A percentile compares a stretch with the other conserved stretches of the same genome.
Conservation (phyloP, 35 echinoderm and acorn worm genomes). For the Lytechinus variegatus region DNA sequence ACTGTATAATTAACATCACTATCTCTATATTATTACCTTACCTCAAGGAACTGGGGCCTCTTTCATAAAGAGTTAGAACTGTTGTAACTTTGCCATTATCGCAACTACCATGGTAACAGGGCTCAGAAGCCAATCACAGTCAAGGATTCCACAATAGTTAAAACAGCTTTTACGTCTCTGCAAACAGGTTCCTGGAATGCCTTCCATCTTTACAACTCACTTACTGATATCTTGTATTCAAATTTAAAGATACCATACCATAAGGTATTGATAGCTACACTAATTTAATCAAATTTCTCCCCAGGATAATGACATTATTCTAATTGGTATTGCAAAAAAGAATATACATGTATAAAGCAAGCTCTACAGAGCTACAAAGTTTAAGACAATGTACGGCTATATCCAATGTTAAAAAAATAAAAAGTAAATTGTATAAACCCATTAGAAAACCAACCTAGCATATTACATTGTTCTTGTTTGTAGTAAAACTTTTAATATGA, state of each 20-base stretch:
- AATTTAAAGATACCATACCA: not conserved
- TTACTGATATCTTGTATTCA: not conserved
- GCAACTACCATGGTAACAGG: too few species aligned
- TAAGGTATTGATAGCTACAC: not conserved
- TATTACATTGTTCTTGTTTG: not conserved
- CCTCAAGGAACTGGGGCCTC: not conserved
- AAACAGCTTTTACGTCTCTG: too few species aligned
- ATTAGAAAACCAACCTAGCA: not conserved
- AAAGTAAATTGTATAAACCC: not conserved
- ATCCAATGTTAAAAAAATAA: not conserved
- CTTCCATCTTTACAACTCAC: not conserved
- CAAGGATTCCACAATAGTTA: too few species aligned
- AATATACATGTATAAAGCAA: not conserved
- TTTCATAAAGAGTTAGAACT: too few species aligned
- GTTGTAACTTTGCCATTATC: too few species aligned
- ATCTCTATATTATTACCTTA: not conserved
- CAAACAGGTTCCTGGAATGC: not conserved
- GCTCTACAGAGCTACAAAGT: not conserved
- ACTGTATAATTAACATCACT: not conserved
- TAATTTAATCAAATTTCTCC: not conserved
- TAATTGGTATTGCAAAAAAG: not conserved
- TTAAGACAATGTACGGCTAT: not conserved
- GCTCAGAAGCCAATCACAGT: too few species aligned
- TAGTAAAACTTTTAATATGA: not conserved
- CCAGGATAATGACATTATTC: not conserved